Evolutionary conservation across 2,797 vertebrate species (phyloP), one percentile per base, ranked within the genome.

Genomic region (Acanthornis magna): DNA sequence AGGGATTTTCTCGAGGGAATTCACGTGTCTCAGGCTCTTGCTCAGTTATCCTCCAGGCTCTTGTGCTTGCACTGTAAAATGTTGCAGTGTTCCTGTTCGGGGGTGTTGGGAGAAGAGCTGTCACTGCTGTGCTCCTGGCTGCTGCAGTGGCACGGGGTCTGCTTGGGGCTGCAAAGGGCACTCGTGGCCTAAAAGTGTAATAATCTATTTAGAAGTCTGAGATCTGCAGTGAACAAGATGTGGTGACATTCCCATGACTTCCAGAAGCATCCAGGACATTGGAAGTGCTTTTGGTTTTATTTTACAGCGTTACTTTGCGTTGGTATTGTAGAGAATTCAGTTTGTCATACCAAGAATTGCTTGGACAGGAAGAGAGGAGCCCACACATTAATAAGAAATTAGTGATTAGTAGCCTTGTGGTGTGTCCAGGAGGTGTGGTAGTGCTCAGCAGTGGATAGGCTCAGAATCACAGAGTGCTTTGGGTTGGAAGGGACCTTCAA

Each of bases 201-300:
- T 27, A 34, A 82, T 85, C 60, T 95, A 21, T 95, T 95, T 87
- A 74, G 71, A 93, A 84, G 22, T 54, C 84, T 79, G 53, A 91
- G 57, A 61, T 79, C 19, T 82, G 80, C 57, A 77, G 65, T 4
- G 30, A 57, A 7, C 27, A 65, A 57, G 65, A 51, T 40, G 7
- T 6, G 4, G 45, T 91, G 85, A 91, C 68, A 42, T 85, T 87
- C 42, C 7, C 0, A 4, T 67, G 88, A 73, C 75, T 92, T 93
- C 42, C 55, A 82, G 75, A 93, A 79, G 40, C 38, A 63, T 51
- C 67, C 36, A 61, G 84, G 72, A 47, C 0, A 0, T 13, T 57
- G 48, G 14, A 71, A 87, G 25, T 25, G 32, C 71, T 87, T 30
- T 74, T 92, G 87, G n/a, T 27, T 85, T 91, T 60, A 15, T 60